Evolutionary conservation across 1,140 invertebrate genomes (phyloP).

Genomic region (Brachionus asplanchnoidis): DNA sequence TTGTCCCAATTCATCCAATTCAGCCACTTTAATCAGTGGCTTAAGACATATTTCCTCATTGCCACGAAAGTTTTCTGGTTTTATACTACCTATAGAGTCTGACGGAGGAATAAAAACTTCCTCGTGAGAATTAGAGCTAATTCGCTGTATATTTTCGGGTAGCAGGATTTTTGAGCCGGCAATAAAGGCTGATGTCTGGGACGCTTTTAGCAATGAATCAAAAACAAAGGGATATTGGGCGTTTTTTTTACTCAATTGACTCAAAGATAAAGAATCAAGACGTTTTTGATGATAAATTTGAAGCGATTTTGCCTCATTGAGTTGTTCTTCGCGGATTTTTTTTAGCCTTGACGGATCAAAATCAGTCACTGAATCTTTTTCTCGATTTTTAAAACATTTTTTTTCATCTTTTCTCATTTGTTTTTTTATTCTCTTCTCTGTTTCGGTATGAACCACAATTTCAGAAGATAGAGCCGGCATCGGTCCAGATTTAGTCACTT

Average conservation of each 20-base stretch:
- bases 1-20: conserved; percentile 49
- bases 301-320: conserved; percentile 47
- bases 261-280: conserved; percentile 38
- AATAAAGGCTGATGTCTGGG: conserved; percentile 68
- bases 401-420: conserved; percentile 82
- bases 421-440: conserved; percentile 74
- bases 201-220: conserved; percentile 68
- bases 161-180: conserved; percentile 71
- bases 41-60: conserved; percentile 19
- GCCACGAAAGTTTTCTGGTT: neutral
- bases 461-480: neutral
- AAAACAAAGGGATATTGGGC: conserved; percentile 77
- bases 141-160: conserved; percentile 69
- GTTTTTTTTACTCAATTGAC: conserved; percentile 49
- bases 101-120: conserved; percentile 80
- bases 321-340: conserved; percentile 46
- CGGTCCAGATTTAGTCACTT: neutral
- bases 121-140: conserved; percentile 68
- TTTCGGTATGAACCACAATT: conserved; percentile 62
- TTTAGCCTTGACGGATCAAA: conserved; percentile 42
- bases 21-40: neutral
- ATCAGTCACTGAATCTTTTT: conserved; percentile 58
- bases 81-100: conserved; percentile 68
- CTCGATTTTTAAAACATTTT: conserved; percentile 57
- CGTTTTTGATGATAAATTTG: conserved; percentile 43